These are phyloP conservation scores for Antheraea assamensis DNA, from an alignment of 2,888 invertebrate species.

Conservation along the genomic window DNA sequence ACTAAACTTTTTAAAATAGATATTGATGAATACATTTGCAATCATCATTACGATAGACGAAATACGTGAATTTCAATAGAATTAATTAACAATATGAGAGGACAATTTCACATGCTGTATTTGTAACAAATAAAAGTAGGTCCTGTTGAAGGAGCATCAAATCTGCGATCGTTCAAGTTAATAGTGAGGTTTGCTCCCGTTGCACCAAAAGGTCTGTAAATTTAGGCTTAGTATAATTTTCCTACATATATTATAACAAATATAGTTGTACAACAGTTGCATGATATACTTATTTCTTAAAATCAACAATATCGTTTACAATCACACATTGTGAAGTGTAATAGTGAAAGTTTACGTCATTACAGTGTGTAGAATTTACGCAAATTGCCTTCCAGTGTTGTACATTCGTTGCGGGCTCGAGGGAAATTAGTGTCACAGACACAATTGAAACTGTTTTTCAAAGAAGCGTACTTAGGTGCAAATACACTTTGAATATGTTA, in stretches of 20 bases:
- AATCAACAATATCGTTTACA: background rate
- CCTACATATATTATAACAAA: background rate
- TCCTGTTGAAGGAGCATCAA: too few species aligned
- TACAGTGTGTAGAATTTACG: conserved; percentile 49
- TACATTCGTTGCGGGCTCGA: conserved; percentile 25
- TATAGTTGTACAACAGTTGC: background rate
- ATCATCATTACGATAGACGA: too few species aligned
- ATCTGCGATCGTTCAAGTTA: too few species aligned
- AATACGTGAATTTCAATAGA: too few species aligned
- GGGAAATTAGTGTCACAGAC: conserved; percentile 39
- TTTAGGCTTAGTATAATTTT: background rate
- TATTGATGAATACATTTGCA: too few species aligned
- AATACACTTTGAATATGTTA: background rate
- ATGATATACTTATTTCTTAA: conserved; percentile 5
- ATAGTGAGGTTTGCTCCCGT: too few species aligned
- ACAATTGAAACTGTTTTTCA: conserved; percentile 22
- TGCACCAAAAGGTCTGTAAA: too few species aligned
- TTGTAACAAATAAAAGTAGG: too few species aligned
- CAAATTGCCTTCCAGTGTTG: conserved; percentile 48
- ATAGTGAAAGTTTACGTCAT: conserved; percentile 61
- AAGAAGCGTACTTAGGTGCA: conserved; percentile 16
- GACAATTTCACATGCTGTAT: too few species aligned
- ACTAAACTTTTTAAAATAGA: too few species aligned
- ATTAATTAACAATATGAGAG: too few species aligned
- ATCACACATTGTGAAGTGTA: conserved; percentile 22